phyloP scores from a whole-genome alignment of 1,140 invertebrate species.

The Eciton burchellii region DNA sequence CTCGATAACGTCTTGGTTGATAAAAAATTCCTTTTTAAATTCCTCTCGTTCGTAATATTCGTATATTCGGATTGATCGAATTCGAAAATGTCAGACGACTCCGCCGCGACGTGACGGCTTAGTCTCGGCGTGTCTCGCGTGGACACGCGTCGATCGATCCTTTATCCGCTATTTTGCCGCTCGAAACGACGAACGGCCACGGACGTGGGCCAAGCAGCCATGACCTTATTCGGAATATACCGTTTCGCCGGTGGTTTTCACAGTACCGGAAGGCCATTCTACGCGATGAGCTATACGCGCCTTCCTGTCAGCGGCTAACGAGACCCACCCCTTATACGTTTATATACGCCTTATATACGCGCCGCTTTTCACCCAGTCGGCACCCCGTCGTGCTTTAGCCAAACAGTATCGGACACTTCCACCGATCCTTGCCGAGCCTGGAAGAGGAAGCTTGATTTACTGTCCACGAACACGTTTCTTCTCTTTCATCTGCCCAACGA shows the following conservation, averaged over 20 bases:
- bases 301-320: constrained; percentile 80
- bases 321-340: constrained; percentile 71
- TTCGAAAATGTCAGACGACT: constrained; percentile 1
- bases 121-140: no score
- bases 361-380: constrained; percentile 68
- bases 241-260: constrained; percentile 72
- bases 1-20: background rate
- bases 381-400: constrained; percentile 67
- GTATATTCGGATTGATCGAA: constrained; percentile 47
- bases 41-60: background rate
- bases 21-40: constrained; percentile 24
- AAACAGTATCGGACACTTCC: constrained; percentile 66
- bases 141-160: constrained; percentile 56
- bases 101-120: constrained; percentile 60
- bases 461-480: constrained; percentile 35
- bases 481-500: constrained; percentile 8
- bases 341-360: constrained; percentile 55
- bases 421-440: constrained; percentile 42
- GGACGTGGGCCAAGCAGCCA: constrained; percentile 29
- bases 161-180: constrained; percentile 61
- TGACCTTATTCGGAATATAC: constrained; percentile 62
- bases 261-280: constrained; percentile 77
- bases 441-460: constrained; percentile 71
- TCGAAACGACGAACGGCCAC: constrained; percentile 59
- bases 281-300: constrained; percentile 72